Evolutionary conservation across 2,113 vertebrate genomes (phyloP).

Genomic region (Calidris pugnax): DNA sequence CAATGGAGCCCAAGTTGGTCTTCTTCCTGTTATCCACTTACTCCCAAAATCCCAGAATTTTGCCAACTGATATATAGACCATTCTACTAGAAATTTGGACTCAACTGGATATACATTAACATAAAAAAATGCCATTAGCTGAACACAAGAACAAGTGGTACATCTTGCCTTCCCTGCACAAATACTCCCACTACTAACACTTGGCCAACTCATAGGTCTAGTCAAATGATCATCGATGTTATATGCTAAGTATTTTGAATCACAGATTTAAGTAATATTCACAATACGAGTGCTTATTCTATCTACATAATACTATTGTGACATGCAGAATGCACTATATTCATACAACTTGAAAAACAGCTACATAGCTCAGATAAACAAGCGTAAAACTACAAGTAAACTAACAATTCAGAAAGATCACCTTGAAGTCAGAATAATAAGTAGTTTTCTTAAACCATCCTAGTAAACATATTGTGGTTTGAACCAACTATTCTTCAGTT

Average conservation of each 20-base stretch:
- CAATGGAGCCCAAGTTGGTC: fast-evolving
- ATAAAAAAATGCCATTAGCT: not conserved
- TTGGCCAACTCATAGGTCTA: not conserved
- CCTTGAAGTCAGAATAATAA: not conserved
- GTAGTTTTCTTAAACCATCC: not conserved
- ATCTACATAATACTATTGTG: not conserved
- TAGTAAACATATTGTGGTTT: not conserved
- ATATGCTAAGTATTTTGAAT: not conserved
- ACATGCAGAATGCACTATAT: not conserved
- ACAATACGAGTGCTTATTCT: not conserved
- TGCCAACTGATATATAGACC: not conserved
- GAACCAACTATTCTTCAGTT: not conserved
- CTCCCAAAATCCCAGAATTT: not conserved
- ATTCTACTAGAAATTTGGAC: not conserved
- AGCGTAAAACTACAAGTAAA: not conserved
- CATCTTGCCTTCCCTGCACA: not conserved
- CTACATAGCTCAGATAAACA: not conserved
- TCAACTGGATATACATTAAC: not conserved
- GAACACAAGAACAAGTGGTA: not conserved
- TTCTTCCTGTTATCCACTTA: not conserved
- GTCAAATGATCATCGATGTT: not conserved
- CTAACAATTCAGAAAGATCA: not conserved
- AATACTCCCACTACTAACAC: not conserved
- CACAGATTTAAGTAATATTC: not conserved
- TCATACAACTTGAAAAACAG: not conserved